Percentiles rank a stretch among this genome's conserved stretches.
Conservation (phyloP, 2,113 vertebrate species). For the Perognathus longimembris region DNA sequence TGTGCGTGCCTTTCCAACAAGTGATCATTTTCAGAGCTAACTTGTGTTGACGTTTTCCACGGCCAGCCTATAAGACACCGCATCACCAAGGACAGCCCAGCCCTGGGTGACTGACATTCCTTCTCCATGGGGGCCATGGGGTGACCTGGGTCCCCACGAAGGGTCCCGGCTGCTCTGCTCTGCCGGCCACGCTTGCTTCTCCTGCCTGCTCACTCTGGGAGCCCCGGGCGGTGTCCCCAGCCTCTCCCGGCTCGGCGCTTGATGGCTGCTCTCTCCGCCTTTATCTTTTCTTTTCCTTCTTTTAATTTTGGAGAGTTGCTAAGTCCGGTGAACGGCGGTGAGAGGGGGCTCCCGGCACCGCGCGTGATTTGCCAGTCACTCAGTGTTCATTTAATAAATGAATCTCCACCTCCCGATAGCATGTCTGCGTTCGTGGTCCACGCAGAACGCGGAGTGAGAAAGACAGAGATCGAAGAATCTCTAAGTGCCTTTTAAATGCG, state of each 20-base stretch:
- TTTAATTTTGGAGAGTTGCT: conserved; percentile 14
- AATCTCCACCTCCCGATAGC: background rate
- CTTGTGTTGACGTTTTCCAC: background rate
- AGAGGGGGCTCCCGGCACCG: no score
- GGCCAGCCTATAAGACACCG: background rate
- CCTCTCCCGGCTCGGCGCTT: background rate
- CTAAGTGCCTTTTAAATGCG: conserved; percentile 64
- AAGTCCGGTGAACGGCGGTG: conserved; percentile 23
- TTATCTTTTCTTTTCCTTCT: background rate
- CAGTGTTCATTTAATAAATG: background rate
- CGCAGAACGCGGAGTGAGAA: conserved; percentile 70
- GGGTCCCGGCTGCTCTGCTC: no score
- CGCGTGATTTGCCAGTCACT: conserved; percentile 38
- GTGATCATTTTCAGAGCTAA: no score
- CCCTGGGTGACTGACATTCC: accelerated
- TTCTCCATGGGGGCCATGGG: no score
- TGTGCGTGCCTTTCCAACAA: background rate
- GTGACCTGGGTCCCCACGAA: no score
- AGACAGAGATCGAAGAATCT: conserved; percentile 62
- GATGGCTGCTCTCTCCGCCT: background rate
- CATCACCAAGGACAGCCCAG: background rate
- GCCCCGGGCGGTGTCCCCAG: no score
- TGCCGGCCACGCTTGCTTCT: no score
- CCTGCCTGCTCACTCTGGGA: accelerated
- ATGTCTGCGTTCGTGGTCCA: conserved; percentile 5